These are phyloP conservation scores for Pogonocichla stellata DNA, from an alignment of 2,113 vertebrate species.

Conservation along the genomic window DNA sequence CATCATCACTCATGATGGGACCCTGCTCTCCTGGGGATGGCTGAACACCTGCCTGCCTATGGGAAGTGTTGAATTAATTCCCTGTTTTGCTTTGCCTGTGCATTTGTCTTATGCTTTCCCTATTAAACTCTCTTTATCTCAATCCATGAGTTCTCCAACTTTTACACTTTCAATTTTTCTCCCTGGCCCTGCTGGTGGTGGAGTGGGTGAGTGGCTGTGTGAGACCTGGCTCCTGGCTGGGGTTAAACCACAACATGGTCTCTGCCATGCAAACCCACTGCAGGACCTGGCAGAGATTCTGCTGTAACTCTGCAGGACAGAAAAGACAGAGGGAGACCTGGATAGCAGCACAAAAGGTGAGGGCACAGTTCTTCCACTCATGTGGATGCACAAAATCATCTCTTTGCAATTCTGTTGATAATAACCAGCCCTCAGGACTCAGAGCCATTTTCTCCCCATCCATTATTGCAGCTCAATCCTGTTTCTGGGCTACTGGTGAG, in stretches of 20 bases:
- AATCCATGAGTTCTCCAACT: rapidly evolving
- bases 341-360: background rate
- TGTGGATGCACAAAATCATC: background rate
- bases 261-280: background rate
- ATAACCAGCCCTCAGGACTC: background rate
- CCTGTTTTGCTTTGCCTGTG: background rate
- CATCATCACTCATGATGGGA: background rate
- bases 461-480: background rate
- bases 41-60: background rate
- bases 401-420: background rate
- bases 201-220: rapidly evolving
- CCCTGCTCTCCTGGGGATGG: background rate
- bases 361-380: background rate
- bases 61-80: background rate
- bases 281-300: background rate
- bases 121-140: background rate
- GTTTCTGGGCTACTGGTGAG: background rate
- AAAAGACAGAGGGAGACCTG: background rate
- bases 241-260: background rate
- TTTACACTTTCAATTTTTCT: background rate
- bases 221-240: background rate
- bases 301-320: background rate
- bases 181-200: background rate
- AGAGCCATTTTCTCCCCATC: background rate
- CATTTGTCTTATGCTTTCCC: background rate